phyloP scores from a whole-genome alignment of 2,888 invertebrate species.

The Carpatolechia fugitivella region DNA sequence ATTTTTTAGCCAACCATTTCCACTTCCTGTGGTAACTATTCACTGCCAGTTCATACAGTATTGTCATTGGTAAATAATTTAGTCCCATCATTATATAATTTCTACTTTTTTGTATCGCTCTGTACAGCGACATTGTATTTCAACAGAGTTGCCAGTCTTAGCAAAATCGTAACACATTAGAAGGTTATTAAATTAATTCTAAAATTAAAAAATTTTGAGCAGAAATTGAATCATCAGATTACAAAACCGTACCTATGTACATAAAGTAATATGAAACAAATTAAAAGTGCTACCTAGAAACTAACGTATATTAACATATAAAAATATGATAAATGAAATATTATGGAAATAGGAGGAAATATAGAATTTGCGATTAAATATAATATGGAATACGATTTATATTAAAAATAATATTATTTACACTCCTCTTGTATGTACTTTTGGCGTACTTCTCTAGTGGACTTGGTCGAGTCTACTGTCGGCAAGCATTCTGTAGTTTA shows the following conservation, averaged over 20 bases:
- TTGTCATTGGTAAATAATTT: too few relatives aligned
- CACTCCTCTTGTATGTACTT: conserved; percentile 39
- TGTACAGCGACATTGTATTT: too few relatives aligned
- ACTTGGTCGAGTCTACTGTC: background rate
- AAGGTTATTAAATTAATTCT: background rate
- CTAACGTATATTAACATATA: background rate
- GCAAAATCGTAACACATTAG: too few relatives aligned
- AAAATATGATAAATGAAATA: background rate
- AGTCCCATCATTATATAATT: too few relatives aligned
- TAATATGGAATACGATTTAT: background rate
- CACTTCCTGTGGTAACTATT: too few relatives aligned
- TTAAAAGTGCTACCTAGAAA: background rate
- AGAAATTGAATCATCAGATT: background rate
- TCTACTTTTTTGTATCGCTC: too few relatives aligned
- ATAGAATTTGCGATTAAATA: background rate
- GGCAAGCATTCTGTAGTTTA: background rate
- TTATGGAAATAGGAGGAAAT: background rate
- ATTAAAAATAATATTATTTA: conserved; percentile 30
- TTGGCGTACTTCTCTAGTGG: conserved; percentile 28
- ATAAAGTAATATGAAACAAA: background rate
- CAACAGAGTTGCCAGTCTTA: background rate
- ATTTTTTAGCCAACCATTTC: too few relatives aligned
- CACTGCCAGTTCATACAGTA: too few relatives aligned
- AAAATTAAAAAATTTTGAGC: background rate
- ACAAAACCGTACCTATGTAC: background rate